Percentiles rank a stretch among this genome's conserved stretches.
phyloP scores from a whole-genome alignment of 2,888 invertebrate species.

The Ptychoptera contaminata region DNA sequence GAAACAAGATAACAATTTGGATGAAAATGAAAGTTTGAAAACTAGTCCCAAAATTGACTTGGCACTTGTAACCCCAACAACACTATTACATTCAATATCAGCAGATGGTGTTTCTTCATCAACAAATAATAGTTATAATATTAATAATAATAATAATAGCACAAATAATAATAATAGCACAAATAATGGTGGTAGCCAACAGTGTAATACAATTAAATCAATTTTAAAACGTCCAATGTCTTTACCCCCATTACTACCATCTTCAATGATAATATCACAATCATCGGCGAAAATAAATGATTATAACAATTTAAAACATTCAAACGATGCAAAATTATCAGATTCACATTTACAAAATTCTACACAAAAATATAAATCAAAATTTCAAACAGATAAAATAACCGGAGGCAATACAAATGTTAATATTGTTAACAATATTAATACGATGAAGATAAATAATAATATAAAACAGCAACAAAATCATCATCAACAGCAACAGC shows the following conservation, averaged over 20 bases:
- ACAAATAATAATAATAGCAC: conserved; percentile 25
- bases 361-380: no score
- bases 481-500: conserved; percentile 5
- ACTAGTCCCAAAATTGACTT: conserved; percentile 2
- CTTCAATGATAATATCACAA: conserved; percentile 17
- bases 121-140: conserved; percentile 22
- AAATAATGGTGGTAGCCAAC: not conserved
- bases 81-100: no score
- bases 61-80: conserved; percentile 8
- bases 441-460: conserved; percentile 5
- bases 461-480: conserved; percentile 3
- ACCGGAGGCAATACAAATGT: conserved; percentile 13
- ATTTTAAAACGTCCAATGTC: conserved; percentile 39
- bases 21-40: conserved; percentile 5
- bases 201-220: conserved; percentile 33
- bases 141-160: no score
- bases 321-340: no score
- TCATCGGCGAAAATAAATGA: conserved; percentile 18
- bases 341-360: no score
- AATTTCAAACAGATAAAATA: not conserved
- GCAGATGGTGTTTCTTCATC: conserved; percentile 16
- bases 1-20: conserved; percentile 13
- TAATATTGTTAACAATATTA: not conserved
- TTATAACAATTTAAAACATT: no score
- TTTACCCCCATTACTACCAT: conserved; percentile 26